Evolutionary conservation across 2,113 vertebrate species (phyloP), one percentile per base, ranked within the genome.

Genomic region (Charadrius vociferus): DNA sequence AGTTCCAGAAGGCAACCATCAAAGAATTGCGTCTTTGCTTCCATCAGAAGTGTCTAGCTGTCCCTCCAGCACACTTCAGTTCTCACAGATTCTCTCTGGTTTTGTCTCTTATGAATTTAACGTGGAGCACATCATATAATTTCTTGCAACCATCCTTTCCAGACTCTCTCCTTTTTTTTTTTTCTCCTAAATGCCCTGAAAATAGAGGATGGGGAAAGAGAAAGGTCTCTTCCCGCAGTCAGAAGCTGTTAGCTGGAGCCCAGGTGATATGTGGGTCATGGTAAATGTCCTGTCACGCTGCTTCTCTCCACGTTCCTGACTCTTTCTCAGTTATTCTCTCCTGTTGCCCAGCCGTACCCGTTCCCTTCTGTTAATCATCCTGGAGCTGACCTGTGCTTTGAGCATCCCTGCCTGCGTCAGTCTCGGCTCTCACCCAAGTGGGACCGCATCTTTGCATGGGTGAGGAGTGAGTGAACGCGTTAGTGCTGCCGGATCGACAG

Each of bases 1-100:
- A 71, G 61, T 97, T 97, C 83, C 83, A 88, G 86, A 58, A 95
- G 93, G 95, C 95, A 95, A 61, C 93, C 10, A 27, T 94, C 93
- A 97, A 97, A 97, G 93, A 77, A 36, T 39, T 70, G 62, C 16
- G 6, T 72, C 90, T 83, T 87, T 3, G 34, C 68, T 88, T 95
- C 83, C 56, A 58, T 93, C 71, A 45, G 82, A 78, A 79, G 84
- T 58, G 56, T 92, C 86, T 90, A 13, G 30, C 74, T 85, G 86
- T 45, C 49, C 50, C 71, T 75, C 62, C 91, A 94, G 96, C 45
- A 0, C 41, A 10, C 56, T 56, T 71, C 73, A 9, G 75, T 72
- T 77, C 83, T 92, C n/a, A 34, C 30, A 50, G 37, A n/a, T 73
- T 80, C 86, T 96, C 90, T 39, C 90, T 29, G 39, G 12, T 32